Evolutionary conservation across 1,140 invertebrate species (phyloP), one percentile per base, ranked within the genome.

Genomic region (Zaprionus gabonicus): DNA sequence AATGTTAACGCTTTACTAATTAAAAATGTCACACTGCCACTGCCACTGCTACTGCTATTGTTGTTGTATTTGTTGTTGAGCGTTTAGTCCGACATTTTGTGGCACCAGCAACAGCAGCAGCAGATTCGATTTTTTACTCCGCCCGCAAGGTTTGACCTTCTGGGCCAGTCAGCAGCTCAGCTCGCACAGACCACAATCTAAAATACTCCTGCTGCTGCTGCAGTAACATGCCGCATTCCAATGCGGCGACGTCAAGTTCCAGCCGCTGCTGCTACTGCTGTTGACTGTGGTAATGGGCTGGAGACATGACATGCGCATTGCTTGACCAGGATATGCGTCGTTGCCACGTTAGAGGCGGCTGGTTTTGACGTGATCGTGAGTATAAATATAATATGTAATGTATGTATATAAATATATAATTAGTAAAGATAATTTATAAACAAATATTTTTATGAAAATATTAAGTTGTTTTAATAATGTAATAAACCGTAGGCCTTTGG

Each of bases 221-320:
- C 66, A 80, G 55, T 44, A 82, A 86, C 66, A 76, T 76, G 62
- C 69, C 76, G 76, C 72, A 80, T 87, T 82, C 80, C 83, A 86
- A 75, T 58, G 34, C 65, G 41, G 25, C 69, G 38, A 41, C 41
- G 41, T 17, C 41, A n/a, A 38, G 20, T 76, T 76, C 73, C 73
- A 73, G 41, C 36, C 55, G 56, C 66, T 66, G 38, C 71, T 68
- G 55, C 34, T n/a, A 13, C 17, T 49, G 20, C 41, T 64, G 57
- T 41, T 80, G 69, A 60, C 53, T 58, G 15, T 76, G 78, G 69
- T 69, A 60, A 38, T 69, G 23, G 23, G 38, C 25, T 69, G 49
- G 38, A 44, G 46, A 31, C 63, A 20, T 28, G 31, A 71, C 83
- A 80, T 86, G 82, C 83, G 83, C 82, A 82, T 7, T 46, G 41